phyloP scores from a whole-genome alignment of 2,797 vertebrate genomes.

The Uromys caudimaculatus region DNA sequence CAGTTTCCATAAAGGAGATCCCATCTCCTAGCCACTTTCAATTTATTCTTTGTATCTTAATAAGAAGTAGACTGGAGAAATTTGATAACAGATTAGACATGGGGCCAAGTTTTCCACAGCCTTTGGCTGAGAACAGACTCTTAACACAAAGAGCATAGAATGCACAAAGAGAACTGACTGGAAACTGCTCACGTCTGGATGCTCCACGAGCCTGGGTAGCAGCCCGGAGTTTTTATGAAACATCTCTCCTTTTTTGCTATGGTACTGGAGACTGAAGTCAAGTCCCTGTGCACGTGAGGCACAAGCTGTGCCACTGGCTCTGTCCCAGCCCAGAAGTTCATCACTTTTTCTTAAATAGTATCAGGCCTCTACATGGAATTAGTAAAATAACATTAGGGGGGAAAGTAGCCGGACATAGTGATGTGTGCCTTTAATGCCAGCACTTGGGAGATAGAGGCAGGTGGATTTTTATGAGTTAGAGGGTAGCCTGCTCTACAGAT shows the following conservation, averaged over 20 bases:
- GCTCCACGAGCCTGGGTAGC: neutral
- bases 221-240: neutral
- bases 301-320: neutral
- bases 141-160: neutral
- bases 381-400: neutral
- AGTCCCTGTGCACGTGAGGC: neutral
- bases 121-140: conserved; percentile 1
- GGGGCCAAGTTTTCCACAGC: neutral
- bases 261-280: neutral
- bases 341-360: conserved; percentile 7
- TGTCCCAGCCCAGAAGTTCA: neutral
- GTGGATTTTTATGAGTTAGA: neutral
- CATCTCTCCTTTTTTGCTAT: neutral
- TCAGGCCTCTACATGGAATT: neutral
- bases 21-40: conserved; percentile 24
- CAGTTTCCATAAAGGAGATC: conserved; percentile 16
- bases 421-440: neutral
- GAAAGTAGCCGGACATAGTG: too few relatives aligned
- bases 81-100: conserved; percentile 17
- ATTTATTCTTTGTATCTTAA: conserved; percentile 43
- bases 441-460: neutral
- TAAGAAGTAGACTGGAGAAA: neutral
- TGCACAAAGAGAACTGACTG: neutral
- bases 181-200: neutral
- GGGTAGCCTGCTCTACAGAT: neutral